Percentiles rank a stretch among this genome's conserved stretches.
phyloP scores from a whole-genome alignment of 2,888 invertebrate species.

The Drosophila monieri region DNA sequence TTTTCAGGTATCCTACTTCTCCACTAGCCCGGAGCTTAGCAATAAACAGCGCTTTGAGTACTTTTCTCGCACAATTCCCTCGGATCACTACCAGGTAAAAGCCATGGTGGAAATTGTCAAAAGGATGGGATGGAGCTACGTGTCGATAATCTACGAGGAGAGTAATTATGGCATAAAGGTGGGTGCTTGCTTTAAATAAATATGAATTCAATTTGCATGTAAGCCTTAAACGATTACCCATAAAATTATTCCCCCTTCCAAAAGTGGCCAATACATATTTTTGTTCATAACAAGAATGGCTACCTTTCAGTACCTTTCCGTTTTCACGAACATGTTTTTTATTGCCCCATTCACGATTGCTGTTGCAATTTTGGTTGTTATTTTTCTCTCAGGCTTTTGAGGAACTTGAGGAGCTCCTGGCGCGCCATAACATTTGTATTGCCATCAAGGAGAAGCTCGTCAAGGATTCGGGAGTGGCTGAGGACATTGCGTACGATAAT shows the following conservation, averaged over 20 bases:
- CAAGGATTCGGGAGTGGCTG: conserved; percentile 97
- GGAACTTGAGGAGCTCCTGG: conserved; percentile 94
- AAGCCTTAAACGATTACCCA: background rate
- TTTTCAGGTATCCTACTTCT: conserved; percentile 95
- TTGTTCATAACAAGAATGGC: background rate
- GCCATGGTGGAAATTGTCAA: conserved; percentile 97
- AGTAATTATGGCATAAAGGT: conserved; percentile 98
- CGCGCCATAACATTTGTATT: conserved; percentile 94
- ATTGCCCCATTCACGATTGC: conserved; percentile 11
- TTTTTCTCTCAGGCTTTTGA: conserved; percentile 91
- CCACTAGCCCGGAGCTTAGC: conserved; percentile 96
- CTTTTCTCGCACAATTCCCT: conserved; percentile 97
- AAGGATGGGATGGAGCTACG: conserved; percentile 95
- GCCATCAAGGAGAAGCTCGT: conserved; percentile 97
- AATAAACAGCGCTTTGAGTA: conserved; percentile 97
- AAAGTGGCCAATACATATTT: background rate
- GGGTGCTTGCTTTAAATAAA: conserved; percentile 57
- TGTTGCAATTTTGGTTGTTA: conserved; percentile 22
- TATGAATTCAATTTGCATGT: background rate
- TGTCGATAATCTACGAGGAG: conserved; percentile 97
- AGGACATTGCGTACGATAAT: conserved; percentile 93
- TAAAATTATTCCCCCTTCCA: background rate
- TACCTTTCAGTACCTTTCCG: conserved; percentile 1
- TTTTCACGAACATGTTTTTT: conserved; percentile 6
- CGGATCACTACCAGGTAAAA: conserved; percentile 96